These are phyloP conservation scores for Copidosoma aretas DNA, from an alignment of 2,888 invertebrate species.

Conservation along the genomic window DNA sequence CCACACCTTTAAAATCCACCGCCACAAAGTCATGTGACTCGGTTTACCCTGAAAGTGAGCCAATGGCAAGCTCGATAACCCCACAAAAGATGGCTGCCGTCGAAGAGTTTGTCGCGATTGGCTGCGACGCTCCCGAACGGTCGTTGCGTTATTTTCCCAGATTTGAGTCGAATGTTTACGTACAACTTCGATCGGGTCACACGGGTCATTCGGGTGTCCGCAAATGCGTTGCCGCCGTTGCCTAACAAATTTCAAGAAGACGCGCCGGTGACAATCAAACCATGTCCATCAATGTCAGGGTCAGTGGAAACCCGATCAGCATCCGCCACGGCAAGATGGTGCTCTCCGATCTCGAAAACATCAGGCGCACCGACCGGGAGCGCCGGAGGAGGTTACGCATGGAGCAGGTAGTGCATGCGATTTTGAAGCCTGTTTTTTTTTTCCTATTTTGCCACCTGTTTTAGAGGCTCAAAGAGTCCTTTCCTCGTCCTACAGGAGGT, in stretches of 20 bases:
- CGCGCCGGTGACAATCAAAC: conserved; percentile 35
- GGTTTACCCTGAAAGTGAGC: too few species aligned
- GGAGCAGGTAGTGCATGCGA: conserved; percentile 66
- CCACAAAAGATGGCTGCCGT: conserved; percentile 11
- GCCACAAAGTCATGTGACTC: conserved; percentile 15
- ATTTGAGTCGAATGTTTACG: conserved; percentile 37
- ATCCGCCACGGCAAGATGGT: conserved; percentile 64
- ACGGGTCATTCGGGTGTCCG: neutral
- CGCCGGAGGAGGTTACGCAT: conserved; percentile 68
- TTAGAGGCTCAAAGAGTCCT: too few species aligned
- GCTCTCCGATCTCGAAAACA: conserved; percentile 64
- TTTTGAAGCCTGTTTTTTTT: conserved; percentile 3
- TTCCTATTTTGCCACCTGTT: neutral
- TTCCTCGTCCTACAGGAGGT: too few species aligned
- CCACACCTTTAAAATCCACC: conserved; percentile 16
- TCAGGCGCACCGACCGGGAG: conserved; percentile 66
- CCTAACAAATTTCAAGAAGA: neutral
- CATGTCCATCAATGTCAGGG: conserved; percentile 71
- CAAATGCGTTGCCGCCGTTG: neutral
- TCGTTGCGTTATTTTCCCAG: conserved; percentile 20
- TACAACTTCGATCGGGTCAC: too few species aligned
- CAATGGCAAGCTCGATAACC: too few species aligned
- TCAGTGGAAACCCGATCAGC: conserved; percentile 66
- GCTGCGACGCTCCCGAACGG: conserved; percentile 19
- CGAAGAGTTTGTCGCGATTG: conserved; percentile 7